Evolutionary conservation across 2,888 invertebrate genomes (phyloP).

Genomic region (Formica aserva): DNA sequence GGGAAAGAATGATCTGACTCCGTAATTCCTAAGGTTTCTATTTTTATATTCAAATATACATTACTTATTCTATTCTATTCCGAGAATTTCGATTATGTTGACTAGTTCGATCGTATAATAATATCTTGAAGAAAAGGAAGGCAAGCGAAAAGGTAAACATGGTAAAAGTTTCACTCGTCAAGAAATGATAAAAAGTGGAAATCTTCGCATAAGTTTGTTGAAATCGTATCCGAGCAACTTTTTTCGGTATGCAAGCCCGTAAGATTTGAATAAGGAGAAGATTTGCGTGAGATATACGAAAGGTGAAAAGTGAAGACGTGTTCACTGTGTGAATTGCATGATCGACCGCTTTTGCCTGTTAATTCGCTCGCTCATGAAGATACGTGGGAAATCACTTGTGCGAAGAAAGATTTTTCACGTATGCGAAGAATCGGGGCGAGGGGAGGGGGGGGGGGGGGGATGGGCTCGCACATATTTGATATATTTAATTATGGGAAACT

Average conservation of each 20-base stretch:
- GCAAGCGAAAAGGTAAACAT: neutral
- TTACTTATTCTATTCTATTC: neutral
- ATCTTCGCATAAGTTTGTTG: conserved; percentile 9
- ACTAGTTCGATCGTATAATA: neutral
- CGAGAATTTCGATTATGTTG: neutral
- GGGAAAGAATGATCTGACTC: neutral
- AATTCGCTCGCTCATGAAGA: neutral
- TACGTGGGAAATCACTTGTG: conserved; percentile 48
- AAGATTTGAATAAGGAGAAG: conserved; percentile 2
- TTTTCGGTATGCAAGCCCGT: conserved; percentile 14
- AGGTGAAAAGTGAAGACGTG: conserved; percentile 34
- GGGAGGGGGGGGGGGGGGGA: no score
- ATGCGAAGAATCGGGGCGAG: neutral
- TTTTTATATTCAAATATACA: neutral
- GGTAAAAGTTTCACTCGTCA: conserved; percentile 27
- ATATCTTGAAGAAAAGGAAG: neutral
- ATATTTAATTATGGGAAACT: neutral
- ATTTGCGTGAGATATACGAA: conserved; percentile 4
- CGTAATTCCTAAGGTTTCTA: neutral
- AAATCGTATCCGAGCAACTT: conserved; percentile 8
- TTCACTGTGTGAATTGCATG: conserved; percentile 16
- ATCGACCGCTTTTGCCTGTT: neutral
- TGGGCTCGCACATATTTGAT: neutral
- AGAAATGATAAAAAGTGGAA: neutral
- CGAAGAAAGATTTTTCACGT: conserved; percentile 17